Percentiles rank a stretch among this genome's conserved stretches.
Conservation (phyloP, 2,113 vertebrate genomes). For the Onychostoma macrolepis region DNA sequence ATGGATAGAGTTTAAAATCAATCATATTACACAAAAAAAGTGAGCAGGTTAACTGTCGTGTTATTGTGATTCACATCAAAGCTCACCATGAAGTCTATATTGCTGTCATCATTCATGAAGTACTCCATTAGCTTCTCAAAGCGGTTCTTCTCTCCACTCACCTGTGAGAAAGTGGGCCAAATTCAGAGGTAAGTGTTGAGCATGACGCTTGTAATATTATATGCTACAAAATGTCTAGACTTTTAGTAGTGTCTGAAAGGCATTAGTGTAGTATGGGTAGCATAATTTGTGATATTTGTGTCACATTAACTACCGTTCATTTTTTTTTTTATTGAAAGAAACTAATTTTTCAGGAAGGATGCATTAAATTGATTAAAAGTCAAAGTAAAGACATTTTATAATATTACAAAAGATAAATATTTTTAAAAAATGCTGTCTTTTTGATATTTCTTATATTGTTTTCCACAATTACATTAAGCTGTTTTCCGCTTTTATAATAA, state of each 20-base stretch:
- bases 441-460: not conserved
- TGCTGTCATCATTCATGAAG: conserved; percentile 90
- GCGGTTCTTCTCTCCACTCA: conserved; percentile 84
- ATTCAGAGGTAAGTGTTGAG: not conserved
- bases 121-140: conserved; percentile 94
- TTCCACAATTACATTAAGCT: too few relatives aligned
- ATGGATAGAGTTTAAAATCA: not conserved
- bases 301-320: not conserved
- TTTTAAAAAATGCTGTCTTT: not conserved
- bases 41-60: not conserved
- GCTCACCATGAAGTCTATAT: conserved; percentile 95
- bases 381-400: not conserved
- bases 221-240: not conserved
- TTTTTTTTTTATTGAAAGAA: too few relatives aligned
- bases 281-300: not conserved
- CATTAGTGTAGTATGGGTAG: not conserved
- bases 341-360: too few relatives aligned
- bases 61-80: not conserved
- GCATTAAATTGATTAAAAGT: too few relatives aligned
- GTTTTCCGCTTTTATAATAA: too few relatives aligned
- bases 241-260: not conserved
- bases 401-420: not conserved
- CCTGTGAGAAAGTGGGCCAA: conserved; percentile 57
- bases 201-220: not conserved
- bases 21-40: not conserved